phyloP scores from a whole-genome alignment of 2,888 invertebrate genomes.

The Cyaniris semiargus region DNA sequence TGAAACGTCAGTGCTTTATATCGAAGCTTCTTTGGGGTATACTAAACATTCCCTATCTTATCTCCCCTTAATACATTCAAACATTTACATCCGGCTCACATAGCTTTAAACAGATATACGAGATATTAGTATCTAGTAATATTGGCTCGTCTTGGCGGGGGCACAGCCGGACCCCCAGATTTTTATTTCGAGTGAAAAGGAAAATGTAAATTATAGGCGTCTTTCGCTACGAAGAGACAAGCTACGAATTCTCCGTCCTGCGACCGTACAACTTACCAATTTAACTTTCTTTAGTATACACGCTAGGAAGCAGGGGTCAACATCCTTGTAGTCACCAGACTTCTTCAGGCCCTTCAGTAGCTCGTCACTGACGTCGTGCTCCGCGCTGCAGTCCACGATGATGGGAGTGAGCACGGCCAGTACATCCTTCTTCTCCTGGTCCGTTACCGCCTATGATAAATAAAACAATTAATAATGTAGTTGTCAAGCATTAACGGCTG shows the following conservation, averaged over 20 bases:
- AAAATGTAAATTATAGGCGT: background rate
- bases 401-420: background rate
- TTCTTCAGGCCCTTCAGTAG: background rate
- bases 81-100: too few relatives aligned
- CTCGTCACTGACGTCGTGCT: constrained; percentile 19
- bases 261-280: constrained; percentile 9
- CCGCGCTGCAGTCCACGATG: constrained; percentile 29
- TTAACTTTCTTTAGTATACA: constrained; percentile 31
- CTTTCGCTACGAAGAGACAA: background rate
- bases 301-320: constrained; percentile 30
- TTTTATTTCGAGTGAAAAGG: too few relatives aligned
- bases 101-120: too few relatives aligned
- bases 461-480: background rate
- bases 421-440: constrained; percentile 29
- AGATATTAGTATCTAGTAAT: too few relatives aligned
- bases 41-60: too few relatives aligned
- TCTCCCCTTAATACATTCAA: too few relatives aligned
- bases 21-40: too few relatives aligned
- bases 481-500: too few relatives aligned
- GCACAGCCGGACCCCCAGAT: too few relatives aligned
- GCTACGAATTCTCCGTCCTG: background rate
- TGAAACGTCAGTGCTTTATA: too few relatives aligned
- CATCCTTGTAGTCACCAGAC: constrained; percentile 5
- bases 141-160: too few relatives aligned
- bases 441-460: constrained; percentile 23